A percentile compares a stretch with the other conserved stretches of the same genome.
These are phyloP conservation scores for Azemiops feae DNA, from an alignment of 2,113 vertebrate genomes.

Conservation along the genomic window DNA sequence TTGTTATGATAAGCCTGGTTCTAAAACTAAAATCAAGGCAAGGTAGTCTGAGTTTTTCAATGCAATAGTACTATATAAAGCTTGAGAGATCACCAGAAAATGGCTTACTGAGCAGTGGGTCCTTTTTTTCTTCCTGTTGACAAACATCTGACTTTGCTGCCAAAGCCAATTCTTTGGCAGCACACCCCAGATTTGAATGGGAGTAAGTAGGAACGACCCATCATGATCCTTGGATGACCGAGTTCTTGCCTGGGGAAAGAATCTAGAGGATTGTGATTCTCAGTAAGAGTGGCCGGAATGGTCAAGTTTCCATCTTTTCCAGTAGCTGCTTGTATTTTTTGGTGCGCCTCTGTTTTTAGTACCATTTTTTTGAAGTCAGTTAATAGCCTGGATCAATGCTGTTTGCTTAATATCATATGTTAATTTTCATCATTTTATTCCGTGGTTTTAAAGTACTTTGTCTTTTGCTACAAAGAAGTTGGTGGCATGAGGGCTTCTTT, in stretches of 20 bases:
- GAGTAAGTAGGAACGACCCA: neutral
- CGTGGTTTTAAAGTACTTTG: neutral
- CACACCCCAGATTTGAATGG: neutral
- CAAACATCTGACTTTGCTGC: neutral
- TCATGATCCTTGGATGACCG: neutral
- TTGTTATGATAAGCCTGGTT: neutral
- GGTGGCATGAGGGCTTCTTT: neutral
- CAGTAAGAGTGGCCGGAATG: neutral
- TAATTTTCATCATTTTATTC: neutral
- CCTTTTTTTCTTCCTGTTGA: neutral
- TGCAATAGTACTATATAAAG: neutral
- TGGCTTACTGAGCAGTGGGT: neutral
- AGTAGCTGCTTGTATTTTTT: neutral
- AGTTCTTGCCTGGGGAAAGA: neutral
- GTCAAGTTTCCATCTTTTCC: neutral
- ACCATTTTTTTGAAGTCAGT: neutral
- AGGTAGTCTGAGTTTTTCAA: neutral
- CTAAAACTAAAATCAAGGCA: conserved; percentile 8
- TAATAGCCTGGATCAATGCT: neutral
- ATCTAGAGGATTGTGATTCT: neutral
- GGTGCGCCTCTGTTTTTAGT: neutral
- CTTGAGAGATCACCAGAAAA: neutral
- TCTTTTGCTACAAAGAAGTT: neutral
- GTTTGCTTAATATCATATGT: neutral
- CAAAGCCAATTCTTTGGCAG: neutral